Evolutionary conservation across 1,140 invertebrate genomes (phyloP).

Genomic region (Homarus americanus): DNA sequence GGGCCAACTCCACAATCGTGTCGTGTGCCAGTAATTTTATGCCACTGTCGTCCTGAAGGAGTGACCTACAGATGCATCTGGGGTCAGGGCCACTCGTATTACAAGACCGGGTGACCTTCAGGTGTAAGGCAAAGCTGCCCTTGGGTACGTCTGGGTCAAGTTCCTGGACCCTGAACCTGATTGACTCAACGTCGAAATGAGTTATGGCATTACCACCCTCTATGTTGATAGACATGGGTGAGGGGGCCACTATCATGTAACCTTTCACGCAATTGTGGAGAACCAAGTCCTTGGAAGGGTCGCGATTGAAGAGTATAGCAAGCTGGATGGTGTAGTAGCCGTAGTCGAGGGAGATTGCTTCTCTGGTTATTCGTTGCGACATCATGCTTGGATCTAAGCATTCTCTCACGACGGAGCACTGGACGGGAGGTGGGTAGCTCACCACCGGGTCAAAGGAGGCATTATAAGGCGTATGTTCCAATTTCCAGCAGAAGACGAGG

Average conservation of each 20-base stretch:
- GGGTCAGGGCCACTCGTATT: neutral
- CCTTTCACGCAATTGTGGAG: neutral
- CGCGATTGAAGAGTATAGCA: neutral
- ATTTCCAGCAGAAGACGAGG: neutral
- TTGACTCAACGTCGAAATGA: neutral
- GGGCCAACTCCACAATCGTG: neutral
- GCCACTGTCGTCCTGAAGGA: neutral
- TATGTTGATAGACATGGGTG: neutral
- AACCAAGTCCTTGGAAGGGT: neutral
- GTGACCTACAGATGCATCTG: neutral
- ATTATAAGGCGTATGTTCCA: neutral
- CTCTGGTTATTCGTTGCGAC: neutral
- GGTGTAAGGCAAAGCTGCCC: neutral
- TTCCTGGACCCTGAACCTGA: no score
- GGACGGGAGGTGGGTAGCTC: neutral
- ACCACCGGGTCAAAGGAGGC: neutral
- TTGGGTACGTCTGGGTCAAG: neutral
- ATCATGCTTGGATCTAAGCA: neutral
- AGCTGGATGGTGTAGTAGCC: constrained; percentile 9
- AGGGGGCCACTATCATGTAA: neutral
- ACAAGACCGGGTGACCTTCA: neutral
- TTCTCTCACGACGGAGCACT: neutral
- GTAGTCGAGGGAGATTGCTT: neutral
- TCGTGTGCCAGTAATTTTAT: neutral
- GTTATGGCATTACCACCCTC: neutral